Conservation (phyloP, 2,888 invertebrate genomes). For the Apomyelois bistriatella region DNA sequence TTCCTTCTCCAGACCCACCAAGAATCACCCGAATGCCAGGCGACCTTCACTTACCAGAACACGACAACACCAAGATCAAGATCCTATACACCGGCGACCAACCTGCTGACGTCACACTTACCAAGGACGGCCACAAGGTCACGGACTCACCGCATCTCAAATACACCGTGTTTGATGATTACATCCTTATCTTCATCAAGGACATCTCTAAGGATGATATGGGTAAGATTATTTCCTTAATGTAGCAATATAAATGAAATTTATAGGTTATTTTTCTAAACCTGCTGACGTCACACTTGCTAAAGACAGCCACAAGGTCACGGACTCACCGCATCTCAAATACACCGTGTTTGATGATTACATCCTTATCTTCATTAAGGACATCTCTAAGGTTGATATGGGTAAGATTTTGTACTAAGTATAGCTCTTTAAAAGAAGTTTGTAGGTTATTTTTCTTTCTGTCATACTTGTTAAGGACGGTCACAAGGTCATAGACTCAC, state of each 20-base stretch:
- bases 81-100: slow-evolving; percentile 98
- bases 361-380: slow-evolving; percentile 96
- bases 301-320: slow-evolving; percentile 89
- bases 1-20: slow-evolving; percentile 90
- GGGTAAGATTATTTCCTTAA: slow-evolving; percentile 68
- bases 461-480: too few species aligned
- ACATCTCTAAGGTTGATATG: slow-evolving; percentile 93
- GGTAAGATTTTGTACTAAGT: too few species aligned
- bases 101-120: slow-evolving; percentile 93
- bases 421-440: too few species aligned
- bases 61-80: slow-evolving; percentile 98
- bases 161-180: slow-evolving; percentile 97
- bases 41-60: slow-evolving; percentile 93
- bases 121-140: slow-evolving; percentile 89
- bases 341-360: slow-evolving; percentile 98
- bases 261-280: too few species aligned
- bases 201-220: slow-evolving; percentile 94
- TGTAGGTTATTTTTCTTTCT: too few species aligned
- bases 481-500: too few species aligned
- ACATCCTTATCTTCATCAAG: slow-evolving; percentile 96
- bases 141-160: slow-evolving; percentile 88
- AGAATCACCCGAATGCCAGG: slow-evolving; percentile 94
- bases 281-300: slow-evolving; percentile 89
- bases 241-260: neutral
- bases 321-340: slow-evolving; percentile 88